Conservation (phyloP, 2,113 vertebrate genomes). For the Spea multiplicata region DNA sequence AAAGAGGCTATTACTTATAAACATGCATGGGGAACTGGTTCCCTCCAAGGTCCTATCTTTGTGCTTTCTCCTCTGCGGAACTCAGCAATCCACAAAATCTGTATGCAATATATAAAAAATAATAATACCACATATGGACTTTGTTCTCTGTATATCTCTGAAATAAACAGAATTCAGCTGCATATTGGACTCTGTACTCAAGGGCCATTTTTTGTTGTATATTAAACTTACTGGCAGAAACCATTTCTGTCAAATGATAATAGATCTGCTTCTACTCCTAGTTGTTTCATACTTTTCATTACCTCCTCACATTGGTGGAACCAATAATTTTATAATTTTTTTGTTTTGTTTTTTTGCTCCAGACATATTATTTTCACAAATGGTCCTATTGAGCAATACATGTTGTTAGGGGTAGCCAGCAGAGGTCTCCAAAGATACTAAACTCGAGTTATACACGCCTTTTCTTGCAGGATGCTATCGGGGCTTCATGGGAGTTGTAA, state of each 20-base stretch:
- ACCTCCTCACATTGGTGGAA: neutral
- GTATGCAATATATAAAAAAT: slow-evolving; percentile 72
- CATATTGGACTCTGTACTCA: neutral
- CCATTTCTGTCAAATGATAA: neutral
- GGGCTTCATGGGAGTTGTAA: no score
- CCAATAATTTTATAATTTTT: neutral
- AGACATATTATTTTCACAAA: no score
- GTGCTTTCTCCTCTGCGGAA: slow-evolving; percentile 61
- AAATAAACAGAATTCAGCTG: slow-evolving; percentile 40
- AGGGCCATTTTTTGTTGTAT: neutral
- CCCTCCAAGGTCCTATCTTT: slow-evolving; percentile 68
- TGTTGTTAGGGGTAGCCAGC: no score
- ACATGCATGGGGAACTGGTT: slow-evolving; percentile 75
- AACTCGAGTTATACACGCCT: no score
- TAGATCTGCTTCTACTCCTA: neutral
- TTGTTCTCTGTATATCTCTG: slow-evolving; percentile 73
- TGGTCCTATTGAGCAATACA: no score
- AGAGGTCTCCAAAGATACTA: no score
- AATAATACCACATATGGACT: slow-evolving; percentile 60
- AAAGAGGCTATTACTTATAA: slow-evolving; percentile 37
- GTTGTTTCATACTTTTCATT: neutral
- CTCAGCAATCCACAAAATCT: slow-evolving; percentile 69
- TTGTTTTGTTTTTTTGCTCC: no score
- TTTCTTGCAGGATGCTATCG: no score
- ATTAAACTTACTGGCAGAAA: neutral